phyloP scores from a whole-genome alignment of 1,140 invertebrate genomes.

The Brachionus calyciflorus region DNA sequence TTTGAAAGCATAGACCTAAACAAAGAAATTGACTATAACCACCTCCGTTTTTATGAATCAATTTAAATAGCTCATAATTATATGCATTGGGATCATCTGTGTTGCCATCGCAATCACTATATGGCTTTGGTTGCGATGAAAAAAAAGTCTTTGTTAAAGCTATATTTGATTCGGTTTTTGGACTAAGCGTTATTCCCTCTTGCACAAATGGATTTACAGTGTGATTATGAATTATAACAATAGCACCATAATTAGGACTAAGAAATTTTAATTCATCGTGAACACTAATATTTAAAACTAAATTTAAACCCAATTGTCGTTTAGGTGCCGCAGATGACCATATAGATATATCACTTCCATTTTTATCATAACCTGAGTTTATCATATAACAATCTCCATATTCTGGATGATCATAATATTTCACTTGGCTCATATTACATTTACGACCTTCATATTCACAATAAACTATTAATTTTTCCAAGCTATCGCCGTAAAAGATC shows the following conservation, averaged over 20 bases:
- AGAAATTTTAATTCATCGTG: not conserved
- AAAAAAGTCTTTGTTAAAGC: conserved; percentile 14
- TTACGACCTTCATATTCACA: not conserved
- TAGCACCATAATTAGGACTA: not conserved
- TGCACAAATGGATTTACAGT: not conserved
- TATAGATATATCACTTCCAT: not conserved
- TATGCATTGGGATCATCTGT: not conserved
- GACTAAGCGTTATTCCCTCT: not conserved
- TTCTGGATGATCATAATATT: not conserved
- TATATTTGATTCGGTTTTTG: not conserved
- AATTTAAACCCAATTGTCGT: not conserved
- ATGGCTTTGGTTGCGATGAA: not conserved
- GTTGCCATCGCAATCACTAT: conserved; percentile 8
- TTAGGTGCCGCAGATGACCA: not conserved
- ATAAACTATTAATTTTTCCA: not conserved
- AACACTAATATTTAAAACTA: not conserved
- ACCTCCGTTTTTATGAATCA: too few species aligned
- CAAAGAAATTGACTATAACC: too few species aligned
- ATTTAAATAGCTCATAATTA: conserved; percentile 20
- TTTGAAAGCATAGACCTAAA: too few species aligned
- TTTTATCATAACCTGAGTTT: not conserved
- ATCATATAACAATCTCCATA: conserved; percentile 14
- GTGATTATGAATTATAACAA: conserved; percentile 22
- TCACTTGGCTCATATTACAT: not conserved
- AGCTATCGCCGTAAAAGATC: not conserved